phyloP scores from a whole-genome alignment of 2,797 vertebrate species.

The Hemibagrus guttatus region DNA sequence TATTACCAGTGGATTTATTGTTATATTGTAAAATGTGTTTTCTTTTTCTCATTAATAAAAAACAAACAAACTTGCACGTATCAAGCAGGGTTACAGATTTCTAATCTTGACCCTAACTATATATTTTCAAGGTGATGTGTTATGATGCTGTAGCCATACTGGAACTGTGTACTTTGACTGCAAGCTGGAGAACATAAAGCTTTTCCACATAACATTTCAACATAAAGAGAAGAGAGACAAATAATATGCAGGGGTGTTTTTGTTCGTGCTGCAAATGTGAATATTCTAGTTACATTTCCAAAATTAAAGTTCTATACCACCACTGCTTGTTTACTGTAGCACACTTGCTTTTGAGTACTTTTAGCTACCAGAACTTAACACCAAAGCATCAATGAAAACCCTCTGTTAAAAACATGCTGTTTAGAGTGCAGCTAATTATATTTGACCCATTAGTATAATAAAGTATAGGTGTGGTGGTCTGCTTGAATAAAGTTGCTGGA shows the following conservation, averaged over 20 bases:
- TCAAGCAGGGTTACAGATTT: background rate
- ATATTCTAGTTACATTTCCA: background rate
- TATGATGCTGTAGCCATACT: background rate
- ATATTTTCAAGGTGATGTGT: background rate
- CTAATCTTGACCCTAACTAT: background rate
- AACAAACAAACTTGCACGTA: background rate
- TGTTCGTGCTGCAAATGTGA: background rate
- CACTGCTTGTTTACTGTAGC: background rate
- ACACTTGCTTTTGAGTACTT: background rate
- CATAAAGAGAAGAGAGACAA: background rate
- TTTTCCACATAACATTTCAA: background rate
- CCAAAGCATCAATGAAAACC: constrained; percentile 2
- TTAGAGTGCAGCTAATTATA: background rate
- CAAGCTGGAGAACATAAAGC: background rate
- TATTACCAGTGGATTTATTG: constrained; percentile 16
- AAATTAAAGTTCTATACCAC: background rate
- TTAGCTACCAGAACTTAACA: background rate
- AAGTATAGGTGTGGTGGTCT: background rate
- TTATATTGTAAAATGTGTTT: background rate
- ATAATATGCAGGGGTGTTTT: background rate
- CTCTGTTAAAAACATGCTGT: background rate
- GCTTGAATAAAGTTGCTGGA: too few species aligned
- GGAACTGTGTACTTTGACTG: background rate
- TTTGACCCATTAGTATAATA: background rate
- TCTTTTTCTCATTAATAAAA: background rate